Percentiles rank a stretch among this genome's conserved stretches.
These are phyloP conservation scores for Onychostruthus taczanowskii DNA, from an alignment of 2,113 vertebrate genomes.

Conservation along the genomic window DNA sequence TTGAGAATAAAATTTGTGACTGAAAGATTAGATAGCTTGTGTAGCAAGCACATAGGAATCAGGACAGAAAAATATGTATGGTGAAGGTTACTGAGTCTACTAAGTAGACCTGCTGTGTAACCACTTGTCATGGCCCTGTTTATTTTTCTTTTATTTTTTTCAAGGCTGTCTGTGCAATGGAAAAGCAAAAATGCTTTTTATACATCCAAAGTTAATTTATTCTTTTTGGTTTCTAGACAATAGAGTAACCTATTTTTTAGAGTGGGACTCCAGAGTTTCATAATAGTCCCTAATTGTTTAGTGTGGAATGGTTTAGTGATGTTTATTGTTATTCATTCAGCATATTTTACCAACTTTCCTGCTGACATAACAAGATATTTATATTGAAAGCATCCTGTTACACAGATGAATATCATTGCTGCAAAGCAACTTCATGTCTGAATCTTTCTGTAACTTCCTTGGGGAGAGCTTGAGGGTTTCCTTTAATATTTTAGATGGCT, in stretches of 20 bases:
- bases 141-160: not conserved
- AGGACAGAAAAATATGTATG: not conserved
- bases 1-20: not conserved
- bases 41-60: not conserved
- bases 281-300: not conserved
- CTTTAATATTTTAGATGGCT: not conserved
- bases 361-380: not conserved
- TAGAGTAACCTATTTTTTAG: not conserved
- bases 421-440: not conserved
- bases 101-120: not conserved
- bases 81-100: not conserved
- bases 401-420: not conserved
- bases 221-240: not conserved
- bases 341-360: not conserved
- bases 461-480: not conserved
- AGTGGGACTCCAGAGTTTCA: rapidly evolving
- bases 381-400: not conserved
- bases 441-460: not conserved
- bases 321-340: not conserved
- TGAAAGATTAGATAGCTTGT: not conserved
- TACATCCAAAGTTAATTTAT: not conserved
- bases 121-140: not conserved
- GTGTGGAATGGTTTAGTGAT: not conserved
- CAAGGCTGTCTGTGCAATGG: not conserved
- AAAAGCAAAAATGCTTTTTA: not conserved